A percentile compares a stretch with the other conserved stretches of the same genome.
Conservation (phyloP, 2,797 vertebrate species). For the Anableps anableps region DNA sequence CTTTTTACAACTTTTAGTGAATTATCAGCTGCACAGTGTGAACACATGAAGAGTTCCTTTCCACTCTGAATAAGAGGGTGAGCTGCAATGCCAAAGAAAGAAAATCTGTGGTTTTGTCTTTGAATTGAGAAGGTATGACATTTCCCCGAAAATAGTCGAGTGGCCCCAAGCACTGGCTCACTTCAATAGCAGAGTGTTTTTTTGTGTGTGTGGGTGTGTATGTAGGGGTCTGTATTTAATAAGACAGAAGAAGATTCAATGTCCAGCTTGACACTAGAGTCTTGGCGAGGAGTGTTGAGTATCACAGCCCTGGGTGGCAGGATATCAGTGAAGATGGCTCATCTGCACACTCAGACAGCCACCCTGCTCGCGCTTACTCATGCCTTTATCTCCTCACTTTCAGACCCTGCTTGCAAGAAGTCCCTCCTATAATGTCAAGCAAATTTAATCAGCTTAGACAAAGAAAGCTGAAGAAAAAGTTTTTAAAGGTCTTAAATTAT, state of each 20-base stretch:
- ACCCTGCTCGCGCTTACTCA: slow-evolving; percentile 32
- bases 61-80: slow-evolving; percentile 20
- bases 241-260: slow-evolving; percentile 39
- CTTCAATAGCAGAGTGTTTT: slow-evolving; percentile 39
- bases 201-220: slow-evolving; percentile 8
- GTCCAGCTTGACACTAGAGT: slow-evolving; percentile 42
- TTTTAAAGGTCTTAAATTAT: not conserved
- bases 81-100: slow-evolving; percentile 18
- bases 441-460: slow-evolving; percentile 18
- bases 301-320: slow-evolving; percentile 53
- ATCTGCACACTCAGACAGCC: slow-evolving; percentile 33
- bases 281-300: slow-evolving; percentile 39
- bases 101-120: slow-evolving; percentile 30
- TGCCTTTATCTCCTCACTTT: slow-evolving; percentile 32
- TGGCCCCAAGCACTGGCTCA: slow-evolving; percentile 30
- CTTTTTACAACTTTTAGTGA: slow-evolving; percentile 15
- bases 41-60: slow-evolving; percentile 16
- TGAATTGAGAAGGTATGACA: slow-evolving; percentile 58
- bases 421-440: slow-evolving; percentile 18
- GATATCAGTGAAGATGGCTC: slow-evolving; percentile 55
- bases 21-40: slow-evolving; percentile 7
- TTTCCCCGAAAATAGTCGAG: slow-evolving; percentile 44
- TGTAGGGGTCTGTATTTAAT: slow-evolving; percentile 21
- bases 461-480: slow-evolving; percentile 5
- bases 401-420: slow-evolving; percentile 23